A percentile compares a stretch with the other conserved stretches of the same genome.
Evolutionary conservation across 2,113 vertebrate genomes (phyloP).

Genomic region (Triplophysa siluroides): DNA sequence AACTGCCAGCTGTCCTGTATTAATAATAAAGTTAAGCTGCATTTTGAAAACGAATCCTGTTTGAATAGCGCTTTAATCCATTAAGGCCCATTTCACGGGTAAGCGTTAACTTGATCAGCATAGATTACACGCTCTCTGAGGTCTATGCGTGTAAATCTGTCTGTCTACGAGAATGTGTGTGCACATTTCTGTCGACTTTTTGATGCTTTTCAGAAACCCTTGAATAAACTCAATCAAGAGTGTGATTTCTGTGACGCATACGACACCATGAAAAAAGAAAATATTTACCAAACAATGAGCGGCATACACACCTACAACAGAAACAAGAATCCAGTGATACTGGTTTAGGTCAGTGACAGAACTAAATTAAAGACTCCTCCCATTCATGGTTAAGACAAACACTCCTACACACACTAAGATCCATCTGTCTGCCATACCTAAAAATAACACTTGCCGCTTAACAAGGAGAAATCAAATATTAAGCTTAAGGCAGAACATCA

Average conservation of each 20-base stretch:
- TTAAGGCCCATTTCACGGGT: slow-evolving; percentile 7
- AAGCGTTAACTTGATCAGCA: slow-evolving; percentile 12
- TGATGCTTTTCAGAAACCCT: background rate
- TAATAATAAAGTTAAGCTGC: too few species aligned
- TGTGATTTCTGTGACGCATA: background rate
- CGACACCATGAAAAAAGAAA: slow-evolving; percentile 20
- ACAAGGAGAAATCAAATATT: slow-evolving; percentile 35
- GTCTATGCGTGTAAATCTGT: background rate
- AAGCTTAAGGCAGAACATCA: background rate
- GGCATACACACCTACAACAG: slow-evolving; percentile 47
- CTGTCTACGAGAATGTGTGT: background rate
- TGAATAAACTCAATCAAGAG: background rate
- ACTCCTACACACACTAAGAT: slow-evolving; percentile 10
- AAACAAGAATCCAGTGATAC: slow-evolving; percentile 28
- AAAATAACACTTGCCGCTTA: background rate
- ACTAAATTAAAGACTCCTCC: slow-evolving; percentile 21
- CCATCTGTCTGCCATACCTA: slow-evolving; percentile 14
- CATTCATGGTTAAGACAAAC: background rate
- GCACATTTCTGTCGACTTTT: background rate
- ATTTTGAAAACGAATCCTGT: too few species aligned
- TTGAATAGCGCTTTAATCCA: background rate
- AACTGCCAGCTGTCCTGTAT: too few species aligned
- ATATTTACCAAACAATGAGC: slow-evolving; percentile 37
- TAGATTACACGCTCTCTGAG: slow-evolving; percentile 9
- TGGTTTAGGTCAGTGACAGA: slow-evolving; percentile 34